Percentiles rank a stretch among this genome's conserved stretches.
Evolutionary conservation across 1,140 invertebrate species (phyloP).

Genomic region (Apis cerana): DNA sequence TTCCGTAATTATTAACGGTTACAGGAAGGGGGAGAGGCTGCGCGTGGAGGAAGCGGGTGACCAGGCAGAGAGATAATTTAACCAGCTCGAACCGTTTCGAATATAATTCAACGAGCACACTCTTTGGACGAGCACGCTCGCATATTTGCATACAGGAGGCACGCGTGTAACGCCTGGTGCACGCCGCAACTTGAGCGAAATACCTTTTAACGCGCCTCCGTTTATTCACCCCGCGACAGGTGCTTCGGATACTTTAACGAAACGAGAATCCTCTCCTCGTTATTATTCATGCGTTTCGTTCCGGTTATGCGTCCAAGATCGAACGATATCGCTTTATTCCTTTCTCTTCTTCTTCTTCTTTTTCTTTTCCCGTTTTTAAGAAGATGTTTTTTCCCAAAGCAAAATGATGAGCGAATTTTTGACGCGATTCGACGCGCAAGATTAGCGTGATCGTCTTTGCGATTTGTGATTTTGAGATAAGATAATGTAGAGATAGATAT

Average conservation of each 20-base stretch:
- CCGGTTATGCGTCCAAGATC: no score
- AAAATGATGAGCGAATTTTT: no score
- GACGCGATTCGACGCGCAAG: no score
- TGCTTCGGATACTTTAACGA: constrained; percentile 1
- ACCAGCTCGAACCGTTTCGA: constrained; percentile 17
- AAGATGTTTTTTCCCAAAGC: no score
- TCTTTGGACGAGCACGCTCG: constrained; percentile 4
- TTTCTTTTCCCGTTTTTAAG: no score
- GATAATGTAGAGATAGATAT: no score
- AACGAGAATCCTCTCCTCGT: neutral
- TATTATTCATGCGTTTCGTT: neutral
- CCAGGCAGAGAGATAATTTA: constrained; percentile 24
- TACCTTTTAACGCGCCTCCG: neutral
- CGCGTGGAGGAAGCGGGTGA: neutral
- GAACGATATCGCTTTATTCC: neutral
- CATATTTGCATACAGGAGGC: constrained; percentile 29
- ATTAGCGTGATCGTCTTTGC: no score
- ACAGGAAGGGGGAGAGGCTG: neutral
- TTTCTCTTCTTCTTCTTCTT: no score
- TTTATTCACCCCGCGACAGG: constrained; percentile 3
- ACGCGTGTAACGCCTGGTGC: neutral
- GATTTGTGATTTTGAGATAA: no score
- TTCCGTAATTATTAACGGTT: constrained; percentile 32
- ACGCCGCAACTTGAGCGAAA: neutral
- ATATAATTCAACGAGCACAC: constrained; percentile 43